Evolutionary conservation across 2,888 invertebrate genomes (phyloP).

Genomic region (Archaeoteleia sp.): DNA sequence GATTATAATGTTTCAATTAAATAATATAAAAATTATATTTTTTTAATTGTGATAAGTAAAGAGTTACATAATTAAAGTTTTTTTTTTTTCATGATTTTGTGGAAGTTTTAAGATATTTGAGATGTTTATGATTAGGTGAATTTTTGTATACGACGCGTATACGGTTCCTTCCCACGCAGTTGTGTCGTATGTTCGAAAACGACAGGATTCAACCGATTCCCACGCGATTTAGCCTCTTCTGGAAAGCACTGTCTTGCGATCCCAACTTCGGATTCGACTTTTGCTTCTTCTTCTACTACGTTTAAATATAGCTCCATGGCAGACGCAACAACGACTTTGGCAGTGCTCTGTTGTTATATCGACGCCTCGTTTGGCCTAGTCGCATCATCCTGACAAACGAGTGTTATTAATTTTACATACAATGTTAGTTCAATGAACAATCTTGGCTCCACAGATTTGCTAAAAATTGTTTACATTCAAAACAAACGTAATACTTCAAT

Average conservation of each 20-base stretch:
- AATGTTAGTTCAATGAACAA: conserved; percentile 42
- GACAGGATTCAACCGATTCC: conserved; percentile 27
- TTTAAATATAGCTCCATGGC: conserved; percentile 51
- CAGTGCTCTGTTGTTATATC: conserved; percentile 64
- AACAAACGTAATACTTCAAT: too few species aligned
- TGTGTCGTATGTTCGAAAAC: conserved; percentile 3
- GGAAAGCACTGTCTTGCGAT: conserved; percentile 28
- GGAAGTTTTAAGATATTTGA: too few species aligned
- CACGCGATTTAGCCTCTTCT: conserved; percentile 37
- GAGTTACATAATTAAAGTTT: too few species aligned
- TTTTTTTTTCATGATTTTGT: too few species aligned
- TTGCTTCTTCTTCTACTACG: conserved; percentile 37
- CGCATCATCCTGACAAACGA: conserved; percentile 61
- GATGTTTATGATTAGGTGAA: too few species aligned
- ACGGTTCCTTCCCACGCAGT: conserved; percentile 19
- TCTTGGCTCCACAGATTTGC: too few species aligned
- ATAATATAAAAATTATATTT: too few species aligned
- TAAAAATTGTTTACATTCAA: too few species aligned
- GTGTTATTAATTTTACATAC: conserved; percentile 53
- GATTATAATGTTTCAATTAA: too few species aligned
- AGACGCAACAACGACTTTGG: conserved; percentile 60
- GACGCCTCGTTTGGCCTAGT: conserved; percentile 65
- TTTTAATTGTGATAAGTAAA: too few species aligned
- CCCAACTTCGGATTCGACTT: conserved; percentile 30
- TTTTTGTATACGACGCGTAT: not conserved